Conservation (phyloP, 2,888 invertebrate species). For the Platycnemis pennipes region DNA sequence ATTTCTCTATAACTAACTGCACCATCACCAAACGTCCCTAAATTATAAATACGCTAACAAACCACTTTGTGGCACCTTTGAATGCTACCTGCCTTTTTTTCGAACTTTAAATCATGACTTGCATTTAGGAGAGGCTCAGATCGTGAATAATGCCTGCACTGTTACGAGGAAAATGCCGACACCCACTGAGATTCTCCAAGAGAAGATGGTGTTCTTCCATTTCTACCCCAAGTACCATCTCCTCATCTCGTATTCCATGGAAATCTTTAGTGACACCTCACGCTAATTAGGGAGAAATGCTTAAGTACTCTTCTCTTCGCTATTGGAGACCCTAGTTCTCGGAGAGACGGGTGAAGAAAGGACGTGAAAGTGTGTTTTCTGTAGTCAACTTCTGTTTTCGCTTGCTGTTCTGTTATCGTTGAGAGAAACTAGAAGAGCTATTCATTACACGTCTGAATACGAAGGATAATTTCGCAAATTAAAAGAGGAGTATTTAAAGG, state of each 20-base stretch:
- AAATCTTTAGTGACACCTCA: neutral
- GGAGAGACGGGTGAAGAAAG: neutral
- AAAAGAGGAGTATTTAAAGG: neutral
- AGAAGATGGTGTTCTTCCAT: neutral
- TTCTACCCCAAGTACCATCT: neutral
- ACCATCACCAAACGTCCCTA: too few relatives aligned
- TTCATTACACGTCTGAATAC: neutral
- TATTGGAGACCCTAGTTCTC: neutral
- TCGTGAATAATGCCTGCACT: neutral
- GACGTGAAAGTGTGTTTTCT: neutral
- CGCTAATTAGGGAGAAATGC: neutral
- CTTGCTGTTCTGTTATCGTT: neutral
- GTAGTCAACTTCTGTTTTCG: neutral
- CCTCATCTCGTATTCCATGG: neutral
- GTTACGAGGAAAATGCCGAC: neutral
- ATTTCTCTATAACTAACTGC: too few relatives aligned
- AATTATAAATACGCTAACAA: too few relatives aligned
- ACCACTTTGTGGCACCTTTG: too few relatives aligned
- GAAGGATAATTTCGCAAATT: neutral
- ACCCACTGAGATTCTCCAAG: neutral
- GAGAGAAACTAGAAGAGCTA: neutral
- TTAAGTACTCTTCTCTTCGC: neutral
- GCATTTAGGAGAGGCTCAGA: neutral
- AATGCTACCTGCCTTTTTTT: too few relatives aligned
- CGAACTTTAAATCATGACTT: neutral